Base-by-base conservation (phyloP, 2,888 invertebrate genomes). In the Tenodera sinensis region DNA sequence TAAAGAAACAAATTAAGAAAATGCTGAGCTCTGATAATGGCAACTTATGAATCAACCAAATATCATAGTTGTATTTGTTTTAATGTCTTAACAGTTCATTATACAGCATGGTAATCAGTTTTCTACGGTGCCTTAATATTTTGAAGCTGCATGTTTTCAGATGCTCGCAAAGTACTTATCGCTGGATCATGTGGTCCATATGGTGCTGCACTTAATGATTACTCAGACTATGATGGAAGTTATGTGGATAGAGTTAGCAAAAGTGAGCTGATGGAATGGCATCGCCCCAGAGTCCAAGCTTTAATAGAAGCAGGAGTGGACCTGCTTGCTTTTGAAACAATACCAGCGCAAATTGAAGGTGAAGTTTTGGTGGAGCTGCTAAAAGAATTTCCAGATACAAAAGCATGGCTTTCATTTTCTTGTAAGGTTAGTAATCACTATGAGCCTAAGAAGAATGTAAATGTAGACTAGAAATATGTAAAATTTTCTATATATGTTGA, bases 151-250 rank as follows among this genome's bases (percentile, higher is more conserved):
- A 28, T 86, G 30, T 83, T 34, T 81, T 27, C 30, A 90, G 90
- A 83, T 84, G 30, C 34, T 71, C n/a, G 27, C 12, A 30, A 93
- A 91, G 96, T 97, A 20, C 92, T 96, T 91, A 95, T 99, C 85
- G 97, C 97, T 30, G 99, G 98, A 0, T 97, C 98, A 0, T 96
- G 98, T 90, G 99, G 99, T 0, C 98, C 99, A 0, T 99, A 97
- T 93, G 99, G 98, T 0, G 98, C 98, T 0, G 96, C 96, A 92
- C 94, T 98, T 82, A 97, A 97, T 92, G 98, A 99, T 93, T 97
- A 97, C 20, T 98, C 98, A 0, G 99, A 99, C 93, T 99, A 99
- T 93, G 96, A 96, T n/a, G 99, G 99, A 28, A 95, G 95, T 90
- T 98, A 97, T 92, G 96, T 96, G 0, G 95, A 96, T 90, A 95